These are phyloP conservation scores for Smutsia gigantea DNA, from an alignment of 2,797 vertebrate genomes.

Conservation along the genomic window DNA sequence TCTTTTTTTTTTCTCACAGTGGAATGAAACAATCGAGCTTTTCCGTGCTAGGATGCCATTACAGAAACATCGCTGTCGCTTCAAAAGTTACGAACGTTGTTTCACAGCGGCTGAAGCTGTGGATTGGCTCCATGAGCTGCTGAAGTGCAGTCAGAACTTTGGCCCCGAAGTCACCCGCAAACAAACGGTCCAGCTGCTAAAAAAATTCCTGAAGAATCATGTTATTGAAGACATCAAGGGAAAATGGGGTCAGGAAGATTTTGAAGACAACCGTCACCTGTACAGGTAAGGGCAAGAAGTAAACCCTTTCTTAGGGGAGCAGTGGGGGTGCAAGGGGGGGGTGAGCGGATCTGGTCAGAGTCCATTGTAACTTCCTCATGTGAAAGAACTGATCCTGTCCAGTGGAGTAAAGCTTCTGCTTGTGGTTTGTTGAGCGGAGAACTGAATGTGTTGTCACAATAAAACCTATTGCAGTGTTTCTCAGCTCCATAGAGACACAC, in stretches of 20 bases:
- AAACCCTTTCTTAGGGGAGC: background rate
- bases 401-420: background rate
- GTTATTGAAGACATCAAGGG: conserved; percentile 97
- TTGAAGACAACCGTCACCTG: conserved; percentile 93
- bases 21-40: conserved; percentile 97
- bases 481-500: background rate
- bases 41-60: conserved; percentile 94
- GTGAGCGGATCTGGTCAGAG: rapidly evolving
- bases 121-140: conserved; percentile 92
- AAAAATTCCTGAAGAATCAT: conserved; percentile 96
- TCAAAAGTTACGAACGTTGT: conserved; percentile 93
- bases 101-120: conserved; percentile 94
- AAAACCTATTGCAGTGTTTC: background rate
- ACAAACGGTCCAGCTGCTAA: conserved; percentile 95
- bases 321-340: background rate
- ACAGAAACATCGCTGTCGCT: conserved; percentile 92
- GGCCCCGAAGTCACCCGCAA: conserved; percentile 95
- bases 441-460: background rate
- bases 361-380: conserved; percentile 14
- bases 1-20: conserved; percentile 85
- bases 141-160: conserved; percentile 94
- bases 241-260: conserved; percentile 94
- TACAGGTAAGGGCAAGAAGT: conserved; percentile 89
- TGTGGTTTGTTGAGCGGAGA: background rate
- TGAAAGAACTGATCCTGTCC: background rate